These are phyloP conservation scores for Acanthurus lineatus DNA, from an alignment of 2,797 vertebrate species.

Conservation along the genomic window DNA sequence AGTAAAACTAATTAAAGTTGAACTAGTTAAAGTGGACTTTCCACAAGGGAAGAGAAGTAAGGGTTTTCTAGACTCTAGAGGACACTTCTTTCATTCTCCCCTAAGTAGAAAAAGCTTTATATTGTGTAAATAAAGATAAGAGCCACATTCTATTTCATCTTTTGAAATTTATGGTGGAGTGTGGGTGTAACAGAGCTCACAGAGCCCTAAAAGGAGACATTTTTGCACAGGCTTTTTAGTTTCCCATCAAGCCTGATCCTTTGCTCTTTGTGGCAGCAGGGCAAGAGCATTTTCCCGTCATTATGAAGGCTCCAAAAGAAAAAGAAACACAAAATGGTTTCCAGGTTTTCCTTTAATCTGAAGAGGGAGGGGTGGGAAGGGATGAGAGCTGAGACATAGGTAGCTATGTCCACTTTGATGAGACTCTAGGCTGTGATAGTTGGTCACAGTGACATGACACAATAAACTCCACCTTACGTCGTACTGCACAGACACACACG, in stretches of 20 bases:
- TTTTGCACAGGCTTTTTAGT: constrained; percentile 64
- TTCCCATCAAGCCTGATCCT: constrained; percentile 73
- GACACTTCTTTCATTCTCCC: constrained; percentile 49
- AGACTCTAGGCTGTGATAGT: constrained; percentile 35
- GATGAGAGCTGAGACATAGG: constrained; percentile 48
- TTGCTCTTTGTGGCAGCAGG: constrained; percentile 60
- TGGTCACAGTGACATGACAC: constrained; percentile 56
- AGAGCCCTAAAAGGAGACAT: constrained; percentile 79
- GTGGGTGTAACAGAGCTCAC: constrained; percentile 65
- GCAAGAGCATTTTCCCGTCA: constrained; percentile 77
- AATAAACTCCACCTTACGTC: constrained; percentile 11
- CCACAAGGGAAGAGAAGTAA: constrained; percentile 55
- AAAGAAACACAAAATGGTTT: constrained; percentile 79
- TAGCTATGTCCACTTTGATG: constrained; percentile 47
- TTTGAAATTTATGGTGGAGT: constrained; percentile 69
- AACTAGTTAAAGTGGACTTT: constrained; percentile 17
- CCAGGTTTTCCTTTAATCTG: constrained; percentile 79
- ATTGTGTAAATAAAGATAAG: constrained; percentile 76
- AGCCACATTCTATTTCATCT: constrained; percentile 63
- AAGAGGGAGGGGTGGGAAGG: constrained; percentile 34
- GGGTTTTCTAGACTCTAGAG: constrained; percentile 33
- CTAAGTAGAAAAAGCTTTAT: constrained; percentile 48
- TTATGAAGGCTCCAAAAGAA: constrained; percentile 72
- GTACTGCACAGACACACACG: constrained; percentile 1
- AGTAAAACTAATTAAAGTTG: constrained; percentile 1